Evolutionary conservation across 2,113 vertebrate genomes (phyloP).

Genomic region (Rousettus leschenaultii): DNA sequence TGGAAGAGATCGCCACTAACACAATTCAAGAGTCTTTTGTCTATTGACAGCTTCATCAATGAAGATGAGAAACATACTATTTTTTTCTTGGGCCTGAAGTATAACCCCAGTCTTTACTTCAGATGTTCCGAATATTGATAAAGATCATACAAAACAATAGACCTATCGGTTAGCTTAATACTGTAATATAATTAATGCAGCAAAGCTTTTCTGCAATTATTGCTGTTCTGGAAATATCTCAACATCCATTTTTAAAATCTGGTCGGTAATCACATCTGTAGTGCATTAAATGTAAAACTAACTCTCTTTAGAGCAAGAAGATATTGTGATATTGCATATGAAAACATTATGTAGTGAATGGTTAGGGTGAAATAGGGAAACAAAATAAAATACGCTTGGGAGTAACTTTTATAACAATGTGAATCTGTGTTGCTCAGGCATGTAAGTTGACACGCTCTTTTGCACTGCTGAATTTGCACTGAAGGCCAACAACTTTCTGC

Average conservation of each 20-base stretch:
- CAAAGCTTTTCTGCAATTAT: constrained; percentile 23
- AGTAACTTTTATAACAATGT: background rate
- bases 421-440: background rate
- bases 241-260: constrained; percentile 62
- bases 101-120: background rate
- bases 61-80: background rate
- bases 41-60: background rate
- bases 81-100: background rate
- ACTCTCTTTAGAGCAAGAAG: background rate
- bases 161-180: background rate
- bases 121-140: constrained; percentile 19
- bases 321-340: background rate
- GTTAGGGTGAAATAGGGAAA: background rate
- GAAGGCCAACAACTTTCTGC: constrained; percentile 64
- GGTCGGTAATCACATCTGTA: constrained; percentile 49
- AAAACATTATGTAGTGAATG: background rate
- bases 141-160: background rate
- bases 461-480: constrained; percentile 46
- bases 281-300: constrained; percentile 25
- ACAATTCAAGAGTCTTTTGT: background rate
- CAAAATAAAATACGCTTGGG: background rate
- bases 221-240: constrained; percentile 53
- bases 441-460: constrained; percentile 24
- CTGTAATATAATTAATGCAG: constrained; percentile 34
- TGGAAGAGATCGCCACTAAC: background rate